Evolutionary conservation across 2,797 vertebrate species (phyloP).

Genomic region (Chaetophractus vellerosus): DNA sequence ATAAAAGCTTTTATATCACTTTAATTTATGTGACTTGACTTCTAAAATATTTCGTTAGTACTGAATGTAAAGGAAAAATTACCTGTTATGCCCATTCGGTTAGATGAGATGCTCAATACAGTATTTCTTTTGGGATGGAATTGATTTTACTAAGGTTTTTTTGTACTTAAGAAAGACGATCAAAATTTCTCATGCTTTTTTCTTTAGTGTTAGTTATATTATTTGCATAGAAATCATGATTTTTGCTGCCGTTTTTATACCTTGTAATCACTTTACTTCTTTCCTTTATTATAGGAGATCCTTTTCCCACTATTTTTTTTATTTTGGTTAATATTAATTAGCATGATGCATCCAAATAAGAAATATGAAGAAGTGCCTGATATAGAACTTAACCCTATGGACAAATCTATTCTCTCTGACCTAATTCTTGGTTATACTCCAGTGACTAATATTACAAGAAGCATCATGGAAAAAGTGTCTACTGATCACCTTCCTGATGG

Average conservation of each 20-base stretch:
- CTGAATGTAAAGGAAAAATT: conserved; percentile 23
- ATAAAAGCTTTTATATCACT: conserved; percentile 18
- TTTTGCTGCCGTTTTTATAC: not conserved
- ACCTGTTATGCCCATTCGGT: not conserved
- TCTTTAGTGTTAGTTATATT: not conserved
- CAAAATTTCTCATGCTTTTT: not conserved
- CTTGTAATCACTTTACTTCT: conserved; percentile 6
- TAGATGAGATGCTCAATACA: not conserved
- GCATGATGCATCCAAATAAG: conserved; percentile 91
- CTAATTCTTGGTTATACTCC: conserved; percentile 95
- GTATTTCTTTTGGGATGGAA: not conserved
- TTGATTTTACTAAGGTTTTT: conserved; percentile 31
- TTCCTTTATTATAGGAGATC: conserved; percentile 88
- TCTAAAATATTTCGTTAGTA: conserved; percentile 54
- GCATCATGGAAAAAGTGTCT: conserved; percentile 95
- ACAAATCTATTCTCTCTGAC: conserved; percentile 82
- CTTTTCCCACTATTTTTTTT: conserved; percentile 90
- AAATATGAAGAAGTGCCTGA: conserved; percentile 86
- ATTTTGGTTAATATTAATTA: conserved; percentile 91
- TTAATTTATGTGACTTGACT: conserved; percentile 51
- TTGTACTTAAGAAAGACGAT: not conserved
- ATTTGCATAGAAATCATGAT: conserved; percentile 44
- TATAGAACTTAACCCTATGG: conserved; percentile 86
- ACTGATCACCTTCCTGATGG: conserved; percentile 88
- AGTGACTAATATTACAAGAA: conserved; percentile 91